These are phyloP conservation scores for Helicoverpa armigera DNA, from an alignment of 1,140 invertebrate genomes.

Conservation along the genomic window DNA sequence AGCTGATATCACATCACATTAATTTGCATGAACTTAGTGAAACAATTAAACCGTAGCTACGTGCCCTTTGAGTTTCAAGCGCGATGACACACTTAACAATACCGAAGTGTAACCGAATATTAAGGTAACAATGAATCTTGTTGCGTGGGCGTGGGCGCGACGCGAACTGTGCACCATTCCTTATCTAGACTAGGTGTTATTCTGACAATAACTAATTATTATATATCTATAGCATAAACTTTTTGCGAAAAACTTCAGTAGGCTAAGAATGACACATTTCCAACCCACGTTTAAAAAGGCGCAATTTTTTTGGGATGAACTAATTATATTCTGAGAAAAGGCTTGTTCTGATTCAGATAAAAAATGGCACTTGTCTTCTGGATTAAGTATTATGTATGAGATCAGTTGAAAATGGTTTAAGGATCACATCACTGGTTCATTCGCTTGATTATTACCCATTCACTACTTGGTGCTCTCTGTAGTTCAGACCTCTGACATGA, in stretches of 20 bases:
- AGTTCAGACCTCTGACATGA: neutral
- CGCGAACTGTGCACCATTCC: conserved; percentile 31
- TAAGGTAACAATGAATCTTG: conserved; percentile 42
- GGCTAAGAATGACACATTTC: too few relatives aligned
- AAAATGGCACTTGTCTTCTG: too few relatives aligned
- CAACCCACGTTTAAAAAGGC: too few relatives aligned
- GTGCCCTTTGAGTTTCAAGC: neutral
- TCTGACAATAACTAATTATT: conserved; percentile 34
- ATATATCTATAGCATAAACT: neutral
- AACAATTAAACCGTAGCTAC: neutral
- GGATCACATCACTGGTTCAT: too few relatives aligned
- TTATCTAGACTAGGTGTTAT: conserved; percentile 36
- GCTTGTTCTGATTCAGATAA: too few relatives aligned
- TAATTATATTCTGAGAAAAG: too few relatives aligned
- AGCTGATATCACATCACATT: neutral
- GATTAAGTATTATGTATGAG: too few relatives aligned
- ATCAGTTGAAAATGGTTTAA: too few relatives aligned
- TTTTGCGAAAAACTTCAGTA: too few relatives aligned
- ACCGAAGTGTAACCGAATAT: conserved; percentile 40
- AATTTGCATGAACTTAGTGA: neutral
- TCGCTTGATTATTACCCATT: too few relatives aligned
- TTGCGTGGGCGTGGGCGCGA: conserved; percentile 19
- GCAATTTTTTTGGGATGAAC: too few relatives aligned
- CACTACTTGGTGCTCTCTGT: too few relatives aligned
- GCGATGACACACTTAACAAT: conserved; percentile 43